Percentiles rank a stretch among this genome's conserved stretches.
Conservation (phyloP, 2,888 invertebrate genomes). For the Lumbricus terrestris region DNA sequence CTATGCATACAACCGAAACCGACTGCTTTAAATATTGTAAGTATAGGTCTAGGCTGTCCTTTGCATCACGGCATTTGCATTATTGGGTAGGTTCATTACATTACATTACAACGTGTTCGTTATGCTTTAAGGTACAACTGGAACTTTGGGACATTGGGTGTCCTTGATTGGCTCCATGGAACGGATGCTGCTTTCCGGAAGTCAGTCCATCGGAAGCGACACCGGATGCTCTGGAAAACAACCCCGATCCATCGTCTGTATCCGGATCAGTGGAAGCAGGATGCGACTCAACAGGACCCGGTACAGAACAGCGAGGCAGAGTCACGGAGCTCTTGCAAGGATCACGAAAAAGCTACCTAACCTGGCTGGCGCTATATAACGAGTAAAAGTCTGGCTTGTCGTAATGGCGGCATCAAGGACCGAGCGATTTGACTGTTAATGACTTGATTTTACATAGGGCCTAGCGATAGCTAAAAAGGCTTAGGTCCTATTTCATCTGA, state of each 20-base stretch:
- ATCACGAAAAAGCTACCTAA: neutral
- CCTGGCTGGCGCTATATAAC: neutral
- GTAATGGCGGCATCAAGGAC: no score
- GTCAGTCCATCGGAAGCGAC: slow-evolving; percentile 23
- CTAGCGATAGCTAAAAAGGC: no score
- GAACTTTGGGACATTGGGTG: slow-evolving; percentile 75
- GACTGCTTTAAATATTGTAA: no score
- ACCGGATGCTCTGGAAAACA: slow-evolving; percentile 10
- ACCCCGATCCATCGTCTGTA: slow-evolving; percentile 5
- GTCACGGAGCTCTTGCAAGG: neutral
- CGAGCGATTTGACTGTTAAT: no score
- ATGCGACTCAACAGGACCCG: neutral
- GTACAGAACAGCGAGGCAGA: no score
- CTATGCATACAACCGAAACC: no score
- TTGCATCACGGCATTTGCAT: no score
- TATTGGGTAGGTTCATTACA: no score
- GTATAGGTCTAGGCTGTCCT: no score
- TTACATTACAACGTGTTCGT: neutral
- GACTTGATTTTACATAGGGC: no score
- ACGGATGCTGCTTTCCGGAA: slow-evolving; percentile 64
- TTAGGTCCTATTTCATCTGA: no score
- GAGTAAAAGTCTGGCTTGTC: neutral
- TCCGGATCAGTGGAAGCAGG: slow-evolving; percentile 5
- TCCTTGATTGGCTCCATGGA: slow-evolving; percentile 75
- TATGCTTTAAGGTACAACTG: slow-evolving; percentile 70